Evolutionary conservation across 2,888 invertebrate species (phyloP).

Genomic region (Sclerodermus sp.): DNA sequence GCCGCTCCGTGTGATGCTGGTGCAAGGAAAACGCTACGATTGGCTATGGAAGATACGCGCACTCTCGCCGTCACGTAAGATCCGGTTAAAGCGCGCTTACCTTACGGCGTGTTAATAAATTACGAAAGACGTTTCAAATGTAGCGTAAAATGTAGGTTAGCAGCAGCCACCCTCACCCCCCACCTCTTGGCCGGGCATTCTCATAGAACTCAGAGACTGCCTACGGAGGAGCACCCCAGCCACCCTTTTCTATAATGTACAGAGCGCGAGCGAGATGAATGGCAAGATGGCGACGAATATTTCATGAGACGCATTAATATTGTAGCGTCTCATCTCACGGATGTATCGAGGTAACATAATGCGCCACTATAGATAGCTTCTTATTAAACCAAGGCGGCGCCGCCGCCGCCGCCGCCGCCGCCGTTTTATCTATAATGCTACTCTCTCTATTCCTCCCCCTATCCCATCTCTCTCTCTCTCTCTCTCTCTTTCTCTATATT

Average conservation of each 20-base stretch:
- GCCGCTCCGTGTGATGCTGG: too few species aligned
- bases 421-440: conserved; percentile 25
- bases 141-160: conserved; percentile 49
- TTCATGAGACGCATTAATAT: conserved; percentile 56
- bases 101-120: conserved; percentile 31
- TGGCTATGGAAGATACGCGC: too few species aligned
- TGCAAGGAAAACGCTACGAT: too few species aligned
- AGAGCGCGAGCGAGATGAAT: conserved; percentile 50
- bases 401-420: conserved; percentile 3
- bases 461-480: conserved; percentile 4
- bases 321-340: conserved; percentile 57
- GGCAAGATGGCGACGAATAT: conserved; percentile 56
- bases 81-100: conserved; percentile 18
- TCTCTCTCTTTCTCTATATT: conserved; percentile 8
- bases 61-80: conserved; percentile 11
- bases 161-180: conserved; percentile 20
- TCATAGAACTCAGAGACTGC: conserved; percentile 27
- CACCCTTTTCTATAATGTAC: conserved; percentile 31
- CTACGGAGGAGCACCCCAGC: conserved; percentile 24
- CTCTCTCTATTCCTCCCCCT: conserved; percentile 25
- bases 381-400: conserved; percentile 56
- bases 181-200: conserved; percentile 22
- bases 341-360: conserved; percentile 59
- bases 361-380: conserved; percentile 61
- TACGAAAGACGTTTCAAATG: conserved; percentile 40